These are phyloP conservation scores for Aptenodytes patagonicus DNA, from an alignment of 2,113 vertebrate genomes.

Conservation along the genomic window DNA sequence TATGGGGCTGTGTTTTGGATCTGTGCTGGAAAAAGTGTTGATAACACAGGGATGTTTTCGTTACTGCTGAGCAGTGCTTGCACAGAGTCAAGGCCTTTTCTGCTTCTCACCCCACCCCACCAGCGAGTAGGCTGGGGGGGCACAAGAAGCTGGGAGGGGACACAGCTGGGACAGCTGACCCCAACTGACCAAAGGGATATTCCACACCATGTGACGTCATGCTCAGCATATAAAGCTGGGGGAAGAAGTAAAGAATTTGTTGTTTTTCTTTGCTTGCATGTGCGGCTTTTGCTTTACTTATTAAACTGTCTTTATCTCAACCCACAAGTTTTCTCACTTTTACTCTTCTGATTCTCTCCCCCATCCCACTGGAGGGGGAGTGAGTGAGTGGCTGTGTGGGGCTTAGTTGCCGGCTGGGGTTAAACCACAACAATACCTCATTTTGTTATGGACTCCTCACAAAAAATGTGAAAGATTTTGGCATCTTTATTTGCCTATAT, in stretches of 20 bases:
- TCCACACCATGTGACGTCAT: neutral
- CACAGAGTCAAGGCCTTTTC: neutral
- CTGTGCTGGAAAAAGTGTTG: neutral
- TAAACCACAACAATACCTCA: neutral
- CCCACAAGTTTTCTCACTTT: neutral
- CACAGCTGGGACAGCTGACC: neutral
- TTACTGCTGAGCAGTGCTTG: neutral
- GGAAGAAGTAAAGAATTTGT: neutral
- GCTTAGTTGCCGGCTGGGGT: neutral
- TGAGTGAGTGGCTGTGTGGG: too few relatives aligned
- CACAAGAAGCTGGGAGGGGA: neutral
- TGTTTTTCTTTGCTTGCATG: neutral
- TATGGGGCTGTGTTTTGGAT: neutral
- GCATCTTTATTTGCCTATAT: neutral
- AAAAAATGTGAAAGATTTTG: neutral
- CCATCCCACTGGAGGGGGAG: too few relatives aligned
- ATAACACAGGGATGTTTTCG: neutral
- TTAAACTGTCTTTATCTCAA: neutral
- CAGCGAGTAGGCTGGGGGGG: neutral
- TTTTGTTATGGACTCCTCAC: neutral
- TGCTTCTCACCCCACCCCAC: neutral
- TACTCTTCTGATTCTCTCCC: neutral
- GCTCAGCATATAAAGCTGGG: neutral
- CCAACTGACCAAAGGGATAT: neutral
- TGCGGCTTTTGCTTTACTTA: neutral